Base-by-base conservation (phyloP, 2,113 vertebrate genomes). In the Gobio gobio region DNA sequence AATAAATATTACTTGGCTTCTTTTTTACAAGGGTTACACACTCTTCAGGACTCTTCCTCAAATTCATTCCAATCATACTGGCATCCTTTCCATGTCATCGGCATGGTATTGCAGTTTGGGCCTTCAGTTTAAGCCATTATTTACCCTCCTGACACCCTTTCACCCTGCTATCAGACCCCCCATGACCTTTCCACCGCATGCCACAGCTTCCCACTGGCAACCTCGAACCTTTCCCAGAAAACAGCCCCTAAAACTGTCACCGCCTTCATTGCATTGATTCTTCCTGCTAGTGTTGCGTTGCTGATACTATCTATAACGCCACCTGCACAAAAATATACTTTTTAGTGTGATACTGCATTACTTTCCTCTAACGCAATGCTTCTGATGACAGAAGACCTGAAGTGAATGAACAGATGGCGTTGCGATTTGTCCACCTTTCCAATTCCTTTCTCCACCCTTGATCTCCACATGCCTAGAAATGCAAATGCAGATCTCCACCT, bases 231-330 rank as follows among this genome's bases (percentile, higher is more conserved):
- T 89, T 90, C 90, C 91, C 86, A 88, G 91, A 91, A 86, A 90
- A 88, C 89, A 87, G 85, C 90, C 92, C 54, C 90, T 94, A 93
- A 95, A 95, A 82, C 93, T 94, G 93, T 94, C 93, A 93, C 91
- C 80, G 78, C 87, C 63, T 78, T 74, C 33, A 10, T 36, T 4
- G 10, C 68, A n/a, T 49, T n/a, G 16, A 26, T 47, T 68, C 45
- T 24, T 64, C 40, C 81, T 74, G 43, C 40, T 76, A 33, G 24
- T 24, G 26, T 4, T 76, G 26, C 54, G 33, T 24, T 26, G n/a
- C 36, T 26, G 72, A 54, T n/a, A 61, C 70, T 75, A 12, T 78
- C 26, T 84, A 36, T 36, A 40, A 22, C 18, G 2, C 66, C 20
- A 56, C 18, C 54, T 22, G 54, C 16, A 20, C 16, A 40, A 43